phyloP scores from a whole-genome alignment of 2,113 vertebrate species.

The Anoura caudifer region DNA sequence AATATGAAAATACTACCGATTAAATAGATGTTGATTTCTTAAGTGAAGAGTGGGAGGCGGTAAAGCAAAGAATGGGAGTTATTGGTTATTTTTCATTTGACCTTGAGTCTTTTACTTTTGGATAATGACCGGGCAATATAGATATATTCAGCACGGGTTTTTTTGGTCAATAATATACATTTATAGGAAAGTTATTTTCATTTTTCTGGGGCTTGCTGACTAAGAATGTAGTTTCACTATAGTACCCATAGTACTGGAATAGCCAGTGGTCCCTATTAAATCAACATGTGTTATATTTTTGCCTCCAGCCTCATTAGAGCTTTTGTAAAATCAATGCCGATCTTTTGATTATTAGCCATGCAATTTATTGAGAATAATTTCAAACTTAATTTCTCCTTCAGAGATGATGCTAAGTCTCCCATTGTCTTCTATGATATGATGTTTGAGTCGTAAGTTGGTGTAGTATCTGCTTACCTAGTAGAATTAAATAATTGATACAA shows the following conservation, averaged over 20 bases:
- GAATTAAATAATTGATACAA: slow-evolving; percentile 14
- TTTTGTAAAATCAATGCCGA: neutral
- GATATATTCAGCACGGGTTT: neutral
- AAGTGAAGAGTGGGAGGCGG: slow-evolving; percentile 21
- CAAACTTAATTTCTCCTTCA: neutral
- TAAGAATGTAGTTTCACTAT: slow-evolving; percentile 32
- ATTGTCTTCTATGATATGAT: slow-evolving; percentile 41
- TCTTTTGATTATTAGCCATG: slow-evolving; percentile 1
- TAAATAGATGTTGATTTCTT: slow-evolving; percentile 28
- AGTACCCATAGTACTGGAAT: neutral
- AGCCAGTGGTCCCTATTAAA: slow-evolving; percentile 55
- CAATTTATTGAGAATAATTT: neutral
- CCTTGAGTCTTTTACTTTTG: slow-evolving; percentile 56
- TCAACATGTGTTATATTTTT: slow-evolving; percentile 9
- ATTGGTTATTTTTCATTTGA: slow-evolving; percentile 64
- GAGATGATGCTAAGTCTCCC: neutral
- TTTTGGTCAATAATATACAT: neutral
- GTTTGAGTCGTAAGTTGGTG: slow-evolving; percentile 37
- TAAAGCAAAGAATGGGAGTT: slow-evolving; percentile 48
- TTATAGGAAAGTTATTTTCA: slow-evolving; percentile 38
- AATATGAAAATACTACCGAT: slow-evolving; percentile 8
- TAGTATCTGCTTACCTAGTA: neutral
- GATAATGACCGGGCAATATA: slow-evolving; percentile 21
- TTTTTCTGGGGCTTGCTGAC: slow-evolving; percentile 62
- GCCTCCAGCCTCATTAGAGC: slow-evolving; percentile 15